These are phyloP conservation scores for Valencia hispanica DNA, from an alignment of 2,797 vertebrate genomes.

Conservation along the genomic window DNA sequence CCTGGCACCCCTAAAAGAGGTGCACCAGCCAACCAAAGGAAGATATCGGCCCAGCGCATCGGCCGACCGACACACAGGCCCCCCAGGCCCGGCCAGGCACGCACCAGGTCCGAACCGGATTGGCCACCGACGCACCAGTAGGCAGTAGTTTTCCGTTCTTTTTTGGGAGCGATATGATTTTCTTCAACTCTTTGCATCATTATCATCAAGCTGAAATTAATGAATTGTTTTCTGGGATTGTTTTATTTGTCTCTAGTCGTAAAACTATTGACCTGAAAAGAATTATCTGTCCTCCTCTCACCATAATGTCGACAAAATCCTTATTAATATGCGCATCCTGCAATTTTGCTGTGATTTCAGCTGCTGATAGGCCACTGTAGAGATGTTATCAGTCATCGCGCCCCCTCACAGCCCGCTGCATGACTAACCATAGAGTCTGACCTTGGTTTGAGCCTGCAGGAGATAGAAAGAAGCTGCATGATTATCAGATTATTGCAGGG, in stretches of 20 bases:
- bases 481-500: constrained; percentile 67
- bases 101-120: too few relatives aligned
- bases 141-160: too few relatives aligned
- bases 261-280: constrained; percentile 41
- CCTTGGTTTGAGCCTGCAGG: constrained; percentile 53
- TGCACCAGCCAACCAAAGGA: too few relatives aligned
- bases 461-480: constrained; percentile 47
- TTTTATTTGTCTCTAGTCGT: not conserved
- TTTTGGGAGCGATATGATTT: not conserved
- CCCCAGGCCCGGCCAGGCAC: too few relatives aligned
- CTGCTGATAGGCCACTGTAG: constrained; percentile 7
- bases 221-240: not conserved
- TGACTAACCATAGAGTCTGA: constrained; percentile 66
- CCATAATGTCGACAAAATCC: constrained; percentile 52
- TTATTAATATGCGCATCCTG: constrained; percentile 54
- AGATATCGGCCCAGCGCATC: too few relatives aligned
- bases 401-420: constrained; percentile 34
- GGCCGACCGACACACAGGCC: too few relatives aligned
- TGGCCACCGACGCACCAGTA: too few relatives aligned
- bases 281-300: constrained; percentile 48
- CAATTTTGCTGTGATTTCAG: constrained; percentile 39
- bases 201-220: not conserved
- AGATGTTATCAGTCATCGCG: constrained; percentile 59
- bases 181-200: not conserved
- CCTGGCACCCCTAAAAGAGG: too few relatives aligned